Conservation (phyloP, 1,140 invertebrate species). For the Phocides pigmalion region DNA sequence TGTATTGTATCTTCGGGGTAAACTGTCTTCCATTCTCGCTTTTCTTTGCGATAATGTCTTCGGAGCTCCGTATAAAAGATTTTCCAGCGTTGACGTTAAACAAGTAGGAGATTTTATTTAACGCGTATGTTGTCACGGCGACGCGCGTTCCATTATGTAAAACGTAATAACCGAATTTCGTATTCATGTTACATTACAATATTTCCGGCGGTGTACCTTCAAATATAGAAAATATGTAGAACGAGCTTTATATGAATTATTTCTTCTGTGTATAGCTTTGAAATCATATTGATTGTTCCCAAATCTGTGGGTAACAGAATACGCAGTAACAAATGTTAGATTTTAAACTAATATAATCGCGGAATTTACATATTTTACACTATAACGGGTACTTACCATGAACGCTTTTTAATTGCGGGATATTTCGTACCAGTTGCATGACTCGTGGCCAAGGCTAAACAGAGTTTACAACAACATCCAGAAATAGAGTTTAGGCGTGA, state of each 20-base stretch:
- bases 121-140: slow-evolving; percentile 32
- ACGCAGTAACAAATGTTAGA: no score
- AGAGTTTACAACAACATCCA: no score
- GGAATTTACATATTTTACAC: no score
- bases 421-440: no score
- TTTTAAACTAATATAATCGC: no score
- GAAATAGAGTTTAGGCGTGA: no score
- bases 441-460: no score
- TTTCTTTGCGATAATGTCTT: background rate
- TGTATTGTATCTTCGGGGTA: background rate
- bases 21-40: background rate
- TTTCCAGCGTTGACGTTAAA: slow-evolving; percentile 9
- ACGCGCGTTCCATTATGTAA: slow-evolving; percentile 45
- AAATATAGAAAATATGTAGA: background rate
- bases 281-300: no score
- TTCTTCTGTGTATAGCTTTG: no score
- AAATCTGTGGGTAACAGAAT: no score
- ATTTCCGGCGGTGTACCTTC: slow-evolving; percentile 51
- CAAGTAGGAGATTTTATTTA: slow-evolving; percentile 26
- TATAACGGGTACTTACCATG: no score
- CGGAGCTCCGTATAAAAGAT: background rate
- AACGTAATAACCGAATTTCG: slow-evolving; percentile 59
- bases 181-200: slow-evolving; percentile 68
- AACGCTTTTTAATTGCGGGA: no score
- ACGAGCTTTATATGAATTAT: background rate